Evolutionary conservation across 2,113 vertebrate genomes (phyloP), one percentile per base, ranked within the genome.

Genomic region (Corythornis cristatus): DNA sequence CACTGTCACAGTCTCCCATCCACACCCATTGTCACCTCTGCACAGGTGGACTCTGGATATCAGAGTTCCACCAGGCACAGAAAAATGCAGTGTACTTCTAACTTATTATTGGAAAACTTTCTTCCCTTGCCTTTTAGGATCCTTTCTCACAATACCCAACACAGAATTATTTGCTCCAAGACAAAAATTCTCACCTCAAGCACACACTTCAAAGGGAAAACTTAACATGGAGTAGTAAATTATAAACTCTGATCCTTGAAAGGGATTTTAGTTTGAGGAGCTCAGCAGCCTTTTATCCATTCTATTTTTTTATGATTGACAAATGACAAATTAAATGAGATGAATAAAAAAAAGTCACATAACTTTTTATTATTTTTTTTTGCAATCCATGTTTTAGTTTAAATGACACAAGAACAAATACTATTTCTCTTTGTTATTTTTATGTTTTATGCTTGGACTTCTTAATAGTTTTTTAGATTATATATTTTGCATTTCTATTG

Each of bases 1-100:
- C 54, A 26, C 21, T 80, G 43, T 33, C 82, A 54, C 6, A 31
- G 56, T 5, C 43, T 74, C 46, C 58, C 7, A 37, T 17, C 28
- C 66, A 40, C 0, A 0, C 20, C 62, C 73, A 37, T 10, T 0
- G 0, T 60, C 64, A 74, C 20, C 17, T 37, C 51, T 48, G 35
- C 0, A 0, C 37, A 71, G 22, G n/a, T 50, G 8, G n/a, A 37
- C 25, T 75, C 46, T 54, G 61, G 56, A 33, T 18, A 43, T 40
- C 43, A 72, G 23, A 67, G 33, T 25, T 42, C 57, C 25, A n/a
- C n/a, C 21, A 29, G 48, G 35, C 61, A 64, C n/a, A 53, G 26
- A 66, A 10, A 60, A 77, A 78, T 7, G 31, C 23, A 0, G 0
- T 3, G 17, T 28, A 28, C 64, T 83, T 58, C 40, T 18, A 43